These are phyloP conservation scores for Orthosia gracilis DNA, from an alignment of 2,888 invertebrate genomes.

Conservation along the genomic window DNA sequence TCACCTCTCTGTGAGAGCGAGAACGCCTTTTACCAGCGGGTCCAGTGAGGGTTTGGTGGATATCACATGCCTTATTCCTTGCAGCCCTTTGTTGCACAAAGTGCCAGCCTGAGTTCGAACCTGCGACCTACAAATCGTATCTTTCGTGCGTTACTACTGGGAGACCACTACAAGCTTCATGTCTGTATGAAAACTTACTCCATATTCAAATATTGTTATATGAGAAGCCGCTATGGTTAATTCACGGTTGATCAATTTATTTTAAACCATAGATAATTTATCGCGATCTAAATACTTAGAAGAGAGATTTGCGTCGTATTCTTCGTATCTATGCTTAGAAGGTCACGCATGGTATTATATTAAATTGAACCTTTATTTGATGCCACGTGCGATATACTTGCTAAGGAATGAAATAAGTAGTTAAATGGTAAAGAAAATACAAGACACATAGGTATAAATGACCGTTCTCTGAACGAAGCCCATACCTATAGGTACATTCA, in stretches of 20 bases:
- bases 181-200: background rate
- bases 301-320: background rate
- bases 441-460: background rate
- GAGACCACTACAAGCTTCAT: too few species aligned
- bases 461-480: background rate
- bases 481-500: background rate
- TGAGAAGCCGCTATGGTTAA: background rate
- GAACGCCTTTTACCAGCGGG: too few species aligned
- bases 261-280: slow-evolving; percentile 1
- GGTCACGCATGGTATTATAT: slow-evolving; percentile 11
- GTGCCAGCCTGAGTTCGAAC: background rate
- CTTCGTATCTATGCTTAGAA: background rate
- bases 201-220: slow-evolving; percentile 3
- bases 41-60: too few species aligned
- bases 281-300: background rate
- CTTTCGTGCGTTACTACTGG: background rate
- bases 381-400: slow-evolving; percentile 1
- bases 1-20: too few species aligned
- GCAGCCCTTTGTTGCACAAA: too few species aligned
- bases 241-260: slow-evolving; percentile 2
- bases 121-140: too few species aligned
- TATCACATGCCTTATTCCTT: too few species aligned
- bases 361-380: background rate
- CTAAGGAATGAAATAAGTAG: background rate
- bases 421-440: background rate